Base-by-base conservation (phyloP, 2,888 invertebrate genomes). In the Apamea sordens region DNA sequence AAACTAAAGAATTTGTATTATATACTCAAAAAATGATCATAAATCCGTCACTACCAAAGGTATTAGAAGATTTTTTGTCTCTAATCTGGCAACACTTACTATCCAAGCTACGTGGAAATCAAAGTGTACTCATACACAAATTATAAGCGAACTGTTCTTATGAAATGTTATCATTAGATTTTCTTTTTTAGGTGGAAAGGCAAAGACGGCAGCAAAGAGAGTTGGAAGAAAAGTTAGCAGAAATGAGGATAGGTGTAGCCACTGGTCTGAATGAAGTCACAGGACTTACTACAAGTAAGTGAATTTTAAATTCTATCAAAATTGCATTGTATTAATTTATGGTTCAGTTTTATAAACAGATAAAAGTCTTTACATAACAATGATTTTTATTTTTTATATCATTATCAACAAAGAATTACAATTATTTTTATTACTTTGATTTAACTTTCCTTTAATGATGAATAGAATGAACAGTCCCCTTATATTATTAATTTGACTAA, bases 101-200 rank as follows among this genome's bases (percentile, higher is more conserved):
- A 53, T 53, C 8, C n/a, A n/a, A 11, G 24, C 11, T n/a, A 4
- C 11, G n/a, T n/a, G n/a, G 4, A 56, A n/a, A 56, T 11, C n/a
- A 56, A 56, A n/a, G 24, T 24, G 56, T n/a, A 56, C 24, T 56
- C 24, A 10, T 24, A 10, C 10, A 56, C 4, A 56, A 56, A 56
- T 56, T 11, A 59, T 11, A n/a, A 59, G 11, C 13, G 56, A 4
- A 56, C 24, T 13, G 5, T 59, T 13, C 11, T n/a, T n/a, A 11
- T n/a, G 56, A 56, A n/a, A 56, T 59, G n/a, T n/a, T 59, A n/a
- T 59, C 2, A 18, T 15, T 28, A 1, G 53, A 74, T 77, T 53
- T 44, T 76, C 73, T 73, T 75, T 90, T 98, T 87, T 97, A 98
- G 96, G 97, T 98, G 85, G 97, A 98, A 93, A 95, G 97, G 89